Conservation (phyloP, 2,797 vertebrate genomes). For the Esox masquinongy region DNA sequence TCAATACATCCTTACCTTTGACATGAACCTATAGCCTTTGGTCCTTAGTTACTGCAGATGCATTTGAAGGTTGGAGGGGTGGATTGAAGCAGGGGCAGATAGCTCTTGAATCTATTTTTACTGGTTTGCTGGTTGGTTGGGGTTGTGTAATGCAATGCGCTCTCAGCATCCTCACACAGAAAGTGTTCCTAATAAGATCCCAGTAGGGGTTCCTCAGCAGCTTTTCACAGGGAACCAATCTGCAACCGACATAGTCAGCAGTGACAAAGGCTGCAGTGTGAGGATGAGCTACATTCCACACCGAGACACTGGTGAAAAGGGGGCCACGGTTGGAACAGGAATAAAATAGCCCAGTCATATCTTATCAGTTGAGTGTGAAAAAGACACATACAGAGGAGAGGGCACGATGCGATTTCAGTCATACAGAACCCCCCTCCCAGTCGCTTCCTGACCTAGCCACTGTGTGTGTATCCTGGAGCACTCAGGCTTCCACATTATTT, state of each 20-base stretch:
- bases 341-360: neutral
- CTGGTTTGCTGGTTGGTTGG: constrained; percentile 17
- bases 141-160: constrained; percentile 43
- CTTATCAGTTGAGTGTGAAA: neutral
- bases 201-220: constrained; percentile 65
- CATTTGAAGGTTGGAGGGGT: neutral
- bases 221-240: constrained; percentile 38
- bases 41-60: constrained; percentile 45
- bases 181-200: constrained; percentile 69
- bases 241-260: constrained; percentile 52
- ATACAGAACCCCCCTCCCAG: neutral
- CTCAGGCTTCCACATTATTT: neutral
- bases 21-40: constrained; percentile 31
- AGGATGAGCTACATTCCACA: neutral
- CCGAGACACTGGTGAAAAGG: neutral
- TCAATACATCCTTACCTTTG: constrained; percentile 45
- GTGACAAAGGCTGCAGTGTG: constrained; percentile 36
- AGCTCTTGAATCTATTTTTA: neutral
- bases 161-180: constrained; percentile 50
- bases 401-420: neutral
- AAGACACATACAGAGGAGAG: neutral
- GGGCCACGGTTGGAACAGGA: neutral
- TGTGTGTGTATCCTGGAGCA: neutral
- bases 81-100: constrained; percentile 13
- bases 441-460: neutral